phyloP scores from a whole-genome alignment of 2,888 invertebrate species.

The Empis stercorea region DNA sequence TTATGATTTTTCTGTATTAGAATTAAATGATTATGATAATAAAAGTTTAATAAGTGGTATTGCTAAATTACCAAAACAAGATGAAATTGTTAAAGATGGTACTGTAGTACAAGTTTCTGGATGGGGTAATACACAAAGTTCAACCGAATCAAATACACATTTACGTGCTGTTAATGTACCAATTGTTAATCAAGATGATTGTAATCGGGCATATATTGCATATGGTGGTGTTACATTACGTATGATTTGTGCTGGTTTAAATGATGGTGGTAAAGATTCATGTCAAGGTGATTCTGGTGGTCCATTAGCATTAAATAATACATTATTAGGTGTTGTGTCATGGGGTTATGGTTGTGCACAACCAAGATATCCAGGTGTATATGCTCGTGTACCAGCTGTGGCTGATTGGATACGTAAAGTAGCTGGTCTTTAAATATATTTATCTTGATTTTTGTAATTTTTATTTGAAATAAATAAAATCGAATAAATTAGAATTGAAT shows the following conservation, averaged over 20 bases:
- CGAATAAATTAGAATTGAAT: no score
- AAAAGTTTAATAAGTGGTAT: conserved; percentile 16
- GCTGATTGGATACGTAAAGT: conserved; percentile 18
- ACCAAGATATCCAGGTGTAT: conserved; percentile 29
- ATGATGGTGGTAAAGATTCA: conserved; percentile 24
- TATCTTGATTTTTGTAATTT: no score
- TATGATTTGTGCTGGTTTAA: conserved; percentile 26
- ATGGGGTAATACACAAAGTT: conserved; percentile 28
- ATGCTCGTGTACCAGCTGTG: conserved; percentile 21
- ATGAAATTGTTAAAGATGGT: conserved; percentile 19
- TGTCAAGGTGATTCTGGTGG: conserved; percentile 36
- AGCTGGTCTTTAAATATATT: conserved; percentile 11
- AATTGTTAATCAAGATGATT: conserved; percentile 21
- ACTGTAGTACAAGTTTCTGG: conserved; percentile 27
- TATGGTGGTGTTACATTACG: conserved; percentile 23
- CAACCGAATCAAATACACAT: conserved; percentile 13
- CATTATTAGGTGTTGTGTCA: conserved; percentile 30
- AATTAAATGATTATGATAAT: conserved; percentile 23
- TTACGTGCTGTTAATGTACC: conserved; percentile 25
- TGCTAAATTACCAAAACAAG: conserved; percentile 20
- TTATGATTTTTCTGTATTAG: conserved; percentile 35
- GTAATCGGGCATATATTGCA: conserved; percentile 18
- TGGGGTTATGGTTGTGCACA: conserved; percentile 31
- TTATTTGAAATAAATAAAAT: no score
- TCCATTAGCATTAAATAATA: conserved; percentile 22